Evolutionary conservation across 2,113 vertebrate species (phyloP), one percentile per base, ranked within the genome.

Genomic region (Nyctereutes procyonoides): DNA sequence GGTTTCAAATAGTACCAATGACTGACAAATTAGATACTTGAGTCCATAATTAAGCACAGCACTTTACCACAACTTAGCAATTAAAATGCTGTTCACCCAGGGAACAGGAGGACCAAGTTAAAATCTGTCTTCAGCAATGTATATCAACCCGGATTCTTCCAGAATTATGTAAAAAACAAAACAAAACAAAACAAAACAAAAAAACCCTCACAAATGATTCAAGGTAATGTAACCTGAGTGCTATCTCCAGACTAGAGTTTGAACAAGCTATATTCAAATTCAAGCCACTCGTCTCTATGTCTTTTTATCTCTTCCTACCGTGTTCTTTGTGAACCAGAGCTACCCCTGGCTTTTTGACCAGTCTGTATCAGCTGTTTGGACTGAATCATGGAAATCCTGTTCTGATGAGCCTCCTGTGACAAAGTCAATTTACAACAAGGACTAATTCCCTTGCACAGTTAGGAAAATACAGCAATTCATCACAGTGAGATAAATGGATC

Each of bases 31-130:
- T 83, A 98, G 94, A 94, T 53, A 86, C 76, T 15, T 15, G 5
- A 88, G 86, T 62, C 73, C 93, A 4, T 92, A 93, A 96, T 95
- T 97, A 98, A 96, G 85, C 95, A 89, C 17, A 96, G 92, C 38
- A 97, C 82, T 88, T 93, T 81, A 85, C 82, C 84, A 92, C 80
- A 91, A 98, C 80, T 93, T 62, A 56, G 96, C 90, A 97, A 96
- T 97, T 97, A 97, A 96, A 97, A 93, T 17, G 55, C 67, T 32
- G 65, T 91, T 91, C 38, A 94, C 38, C 58, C 62, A 93, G 38
- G 35, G 73, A 95, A 88, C 5, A 67, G 79, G 81, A 90, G 83
- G 81, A 90, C 67, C 56, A 91, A 67, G 74, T 79, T 86, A 83
- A 95, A 84, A 67, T 30, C 91, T 97, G 86, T 67, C 67, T 82